These are phyloP conservation scores for Gerris buenoi DNA, from an alignment of 1,140 invertebrate species.

Conservation along the genomic window DNA sequence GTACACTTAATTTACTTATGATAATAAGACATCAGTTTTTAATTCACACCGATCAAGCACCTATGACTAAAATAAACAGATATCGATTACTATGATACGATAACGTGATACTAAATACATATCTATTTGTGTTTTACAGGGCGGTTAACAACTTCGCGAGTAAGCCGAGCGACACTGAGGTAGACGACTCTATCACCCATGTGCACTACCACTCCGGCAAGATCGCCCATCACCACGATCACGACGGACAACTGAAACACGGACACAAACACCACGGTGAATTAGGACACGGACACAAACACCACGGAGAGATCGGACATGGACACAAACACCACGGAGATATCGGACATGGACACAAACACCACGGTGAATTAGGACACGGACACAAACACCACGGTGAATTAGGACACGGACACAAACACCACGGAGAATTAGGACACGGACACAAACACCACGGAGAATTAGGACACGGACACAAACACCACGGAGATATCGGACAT, in stretches of 20 bases:
- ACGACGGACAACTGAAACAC: slow-evolving; percentile 2
- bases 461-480: slow-evolving; percentile 3
- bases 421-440: slow-evolving; percentile 2
- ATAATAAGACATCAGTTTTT: neutral
- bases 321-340: neutral
- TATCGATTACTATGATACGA: no score
- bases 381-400: slow-evolving; percentile 2
- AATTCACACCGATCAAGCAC: no score
- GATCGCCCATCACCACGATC: slow-evolving; percentile 9
- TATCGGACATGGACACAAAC: neutral
- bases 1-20: neutral
- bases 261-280: slow-evolving; percentile 5
- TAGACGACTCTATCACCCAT: slow-evolving; percentile 10
- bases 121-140: neutral
- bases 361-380: neutral
- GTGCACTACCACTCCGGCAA: slow-evolving; percentile 9
- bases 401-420: slow-evolving; percentile 4
- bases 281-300: slow-evolving; percentile 4
- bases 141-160: neutral
- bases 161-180: neutral
- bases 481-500: neutral
- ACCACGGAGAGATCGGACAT: slow-evolving; percentile 2
- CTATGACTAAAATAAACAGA: no score
- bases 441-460: neutral
- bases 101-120: neutral